A percentile compares a stretch with the other conserved stretches of the same genome.
These are phyloP conservation scores for Rousettus madagascariensis DNA, from an alignment of 2,797 vertebrate genomes.

Conservation along the genomic window DNA sequence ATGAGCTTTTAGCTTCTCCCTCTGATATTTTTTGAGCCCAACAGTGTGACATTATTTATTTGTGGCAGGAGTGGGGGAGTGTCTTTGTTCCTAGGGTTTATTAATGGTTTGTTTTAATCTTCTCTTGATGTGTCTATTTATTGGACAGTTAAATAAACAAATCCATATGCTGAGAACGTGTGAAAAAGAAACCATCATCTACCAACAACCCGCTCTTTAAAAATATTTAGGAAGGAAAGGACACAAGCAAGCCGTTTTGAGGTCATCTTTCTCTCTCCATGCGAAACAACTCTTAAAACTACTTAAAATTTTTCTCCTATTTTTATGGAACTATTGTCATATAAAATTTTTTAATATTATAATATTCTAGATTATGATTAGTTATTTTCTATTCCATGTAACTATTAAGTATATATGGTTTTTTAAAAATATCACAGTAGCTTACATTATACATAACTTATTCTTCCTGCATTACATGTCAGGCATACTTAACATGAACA, in stretches of 20 bases:
- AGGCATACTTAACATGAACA: neutral
- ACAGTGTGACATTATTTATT: neutral
- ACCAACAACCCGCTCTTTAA: neutral
- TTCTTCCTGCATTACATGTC: neutral
- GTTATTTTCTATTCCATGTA: neutral
- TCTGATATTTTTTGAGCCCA: neutral
- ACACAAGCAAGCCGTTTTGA: neutral
- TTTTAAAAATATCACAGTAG: neutral
- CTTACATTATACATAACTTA: neutral
- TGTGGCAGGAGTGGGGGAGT: neutral
- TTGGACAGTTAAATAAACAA: constrained; percentile 19
- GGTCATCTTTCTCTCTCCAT: neutral
- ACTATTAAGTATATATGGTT: neutral
- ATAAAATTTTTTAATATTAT: neutral
- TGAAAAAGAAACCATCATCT: neutral
- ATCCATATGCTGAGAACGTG: neutral
- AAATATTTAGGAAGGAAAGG: neutral
- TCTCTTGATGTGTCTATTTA: neutral
- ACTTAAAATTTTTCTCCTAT: neutral
- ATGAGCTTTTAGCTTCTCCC: neutral
- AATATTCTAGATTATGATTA: neutral
- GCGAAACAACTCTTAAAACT: neutral
- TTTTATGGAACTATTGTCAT: constrained; percentile 9
- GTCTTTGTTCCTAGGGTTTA: neutral
- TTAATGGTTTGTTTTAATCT: constrained; percentile 15